Evolutionary conservation across 2,113 vertebrate genomes (phyloP), one percentile per base, ranked within the genome.

Genomic region (Hippocampus guttulatus): DNA sequence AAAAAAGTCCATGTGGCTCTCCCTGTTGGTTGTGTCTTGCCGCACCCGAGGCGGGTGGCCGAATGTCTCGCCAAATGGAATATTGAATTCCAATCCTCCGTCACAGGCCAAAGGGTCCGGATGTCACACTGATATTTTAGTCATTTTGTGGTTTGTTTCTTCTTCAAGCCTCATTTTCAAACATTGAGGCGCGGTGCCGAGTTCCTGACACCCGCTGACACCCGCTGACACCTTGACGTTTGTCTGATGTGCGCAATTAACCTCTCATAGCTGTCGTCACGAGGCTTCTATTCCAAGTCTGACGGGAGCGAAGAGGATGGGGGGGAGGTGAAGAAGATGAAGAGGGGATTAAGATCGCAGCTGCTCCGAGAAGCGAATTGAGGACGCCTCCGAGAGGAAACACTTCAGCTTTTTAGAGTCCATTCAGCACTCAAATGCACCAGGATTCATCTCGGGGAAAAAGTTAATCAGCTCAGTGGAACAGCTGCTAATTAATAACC

Each of bases 121-220:
- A 77, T 62, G 45, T 68, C 30, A 43, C 45, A 67, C 55, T 79
- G 54, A 77, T 65, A 71, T 70, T 73, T 75, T 75, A 38, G 16
- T 69, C 62, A 63, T 80, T 70, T 76, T 60, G 38, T 47, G 43
- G 70, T 18, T 63, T 65, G 64, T 12, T 47, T 73, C 43, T 75
- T 40, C 65, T 75, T 58, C 61, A 67, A 62, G 66, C 63, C n/a
- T 7, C 70, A 25, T 65, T 63, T 67, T 57, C 2, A 15, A 47
- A 30, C 68, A 69, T 63, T 61, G 52, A 73, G 5, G 6, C 38
- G 3, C 8, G 23, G 14, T 51, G 57, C 5, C 15, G 54, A 75
- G 74, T 45, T 65, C 25, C 47, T 25, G 25, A 70, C 62, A 68
- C 64, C 47, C 57, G 66, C 47, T 25, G 25, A 70, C 62, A 68